Conservation (phyloP, 2,888 invertebrate species). For the Scaptodrosophila latifasciaeformis region DNA sequence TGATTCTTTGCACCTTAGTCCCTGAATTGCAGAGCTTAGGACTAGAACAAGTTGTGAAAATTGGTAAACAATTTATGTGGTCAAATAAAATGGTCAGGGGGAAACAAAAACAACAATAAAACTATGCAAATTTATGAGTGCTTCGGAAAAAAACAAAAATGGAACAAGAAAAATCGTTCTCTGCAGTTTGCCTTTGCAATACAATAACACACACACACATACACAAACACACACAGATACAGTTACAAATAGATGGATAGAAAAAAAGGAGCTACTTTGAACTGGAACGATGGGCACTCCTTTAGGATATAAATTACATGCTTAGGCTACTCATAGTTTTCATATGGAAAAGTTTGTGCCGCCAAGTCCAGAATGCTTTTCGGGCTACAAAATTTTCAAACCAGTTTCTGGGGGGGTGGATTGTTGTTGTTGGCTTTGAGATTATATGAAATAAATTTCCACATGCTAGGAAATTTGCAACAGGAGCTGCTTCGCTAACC, state of each 20-base stretch:
- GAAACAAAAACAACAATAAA: conserved; percentile 18
- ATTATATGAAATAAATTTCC: conserved; percentile 67
- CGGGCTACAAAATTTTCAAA: neutral
- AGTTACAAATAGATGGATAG: neutral
- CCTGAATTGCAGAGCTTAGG: too few species aligned
- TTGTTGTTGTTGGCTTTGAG: conserved; percentile 42
- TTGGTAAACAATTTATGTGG: conserved; percentile 68
- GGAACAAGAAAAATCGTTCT: neutral
- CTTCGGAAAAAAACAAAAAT: conserved; percentile 27
- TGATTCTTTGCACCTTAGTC: too few species aligned
- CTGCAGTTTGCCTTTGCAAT: conserved; percentile 20
- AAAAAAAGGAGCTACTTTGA: neutral
- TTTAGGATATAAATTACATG: conserved; percentile 65
- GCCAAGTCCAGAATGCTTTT: neutral
- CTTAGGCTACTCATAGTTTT: conserved; percentile 65
- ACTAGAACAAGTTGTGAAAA: conserved; percentile 56
- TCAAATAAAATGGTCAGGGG: conserved; percentile 55
- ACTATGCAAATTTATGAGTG: conserved; percentile 47
- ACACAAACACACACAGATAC: neutral
- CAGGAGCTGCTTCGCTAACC: conserved; percentile 39
- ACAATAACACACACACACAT: conserved; percentile 27
- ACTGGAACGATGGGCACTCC: neutral
- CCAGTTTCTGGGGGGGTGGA: too few species aligned
- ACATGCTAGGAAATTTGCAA: conserved; percentile 60
- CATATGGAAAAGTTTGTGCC: conserved; percentile 46